Conservation (phyloP, 1,140 invertebrate species). For the Lucilia sericata region DNA sequence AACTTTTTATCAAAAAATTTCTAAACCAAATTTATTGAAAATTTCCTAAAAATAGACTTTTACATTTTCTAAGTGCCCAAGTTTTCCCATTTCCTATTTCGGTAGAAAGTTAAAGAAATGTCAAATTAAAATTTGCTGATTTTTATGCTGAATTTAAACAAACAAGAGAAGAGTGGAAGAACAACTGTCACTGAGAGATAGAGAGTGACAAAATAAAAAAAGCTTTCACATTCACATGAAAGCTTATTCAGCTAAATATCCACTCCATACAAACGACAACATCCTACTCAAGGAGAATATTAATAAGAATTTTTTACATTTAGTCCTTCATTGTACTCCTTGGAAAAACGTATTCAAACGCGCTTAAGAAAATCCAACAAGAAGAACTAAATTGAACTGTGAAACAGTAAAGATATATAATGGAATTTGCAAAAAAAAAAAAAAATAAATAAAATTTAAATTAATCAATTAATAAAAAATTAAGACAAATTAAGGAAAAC, state of each 20-base stretch:
- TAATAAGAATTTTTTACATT: constrained; percentile 29
- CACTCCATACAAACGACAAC: neutral
- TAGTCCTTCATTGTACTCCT: constrained; percentile 48
- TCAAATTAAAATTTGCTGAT: constrained; percentile 1
- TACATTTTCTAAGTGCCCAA: neutral
- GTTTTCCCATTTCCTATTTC: neutral
- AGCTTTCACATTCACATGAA: neutral
- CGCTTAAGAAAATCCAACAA: constrained; percentile 9
- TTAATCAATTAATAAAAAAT: constrained; percentile 21
- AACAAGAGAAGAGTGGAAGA: neutral
- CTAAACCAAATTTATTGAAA: too few relatives aligned
- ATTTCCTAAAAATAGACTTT: too few relatives aligned
- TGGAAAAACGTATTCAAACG: constrained; percentile 43
- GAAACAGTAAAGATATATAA: neutral
- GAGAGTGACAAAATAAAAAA: neutral
- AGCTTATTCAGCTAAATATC: constrained; percentile 7
- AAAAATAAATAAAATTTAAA: neutral
- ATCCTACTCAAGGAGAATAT: constrained; percentile 36
- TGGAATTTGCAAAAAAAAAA: neutral
- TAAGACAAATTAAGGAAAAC: neutral
- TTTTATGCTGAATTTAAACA: constrained; percentile 5
- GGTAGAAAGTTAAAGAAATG: constrained; percentile 31
- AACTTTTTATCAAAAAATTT: too few relatives aligned
- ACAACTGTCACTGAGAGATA: neutral
- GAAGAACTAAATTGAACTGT: too few relatives aligned